Conservation (phyloP, 2,113 vertebrate species). For the Ictalurus punctatus region DNA sequence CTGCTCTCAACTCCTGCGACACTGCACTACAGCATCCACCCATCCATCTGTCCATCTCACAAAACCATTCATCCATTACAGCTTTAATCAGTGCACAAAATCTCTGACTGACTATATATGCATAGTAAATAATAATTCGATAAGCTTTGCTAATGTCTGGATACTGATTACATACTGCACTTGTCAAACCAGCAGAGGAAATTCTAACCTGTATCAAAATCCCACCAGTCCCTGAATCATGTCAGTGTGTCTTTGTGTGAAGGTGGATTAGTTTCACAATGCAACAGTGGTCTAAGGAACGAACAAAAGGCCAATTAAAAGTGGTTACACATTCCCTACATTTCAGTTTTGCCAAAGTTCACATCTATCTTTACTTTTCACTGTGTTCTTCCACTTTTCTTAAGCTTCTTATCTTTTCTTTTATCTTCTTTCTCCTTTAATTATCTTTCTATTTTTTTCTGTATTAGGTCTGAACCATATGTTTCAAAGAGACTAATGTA, state of each 20-base stretch:
- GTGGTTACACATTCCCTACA: neutral
- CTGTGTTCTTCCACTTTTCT: neutral
- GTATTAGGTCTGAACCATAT: slow-evolving; percentile 24
- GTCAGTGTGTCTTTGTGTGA: slow-evolving; percentile 11
- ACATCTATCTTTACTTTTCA: neutral
- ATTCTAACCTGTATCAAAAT: neutral
- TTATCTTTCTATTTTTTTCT: slow-evolving; percentile 19
- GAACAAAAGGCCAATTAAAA: slow-evolving; percentile 31
- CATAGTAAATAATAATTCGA: neutral
- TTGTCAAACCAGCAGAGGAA: neutral
- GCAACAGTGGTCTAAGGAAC: slow-evolving; percentile 12
- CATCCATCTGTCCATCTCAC: slow-evolving; percentile 45
- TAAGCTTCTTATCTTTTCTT: slow-evolving; percentile 4
- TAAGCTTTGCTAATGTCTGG: neutral
- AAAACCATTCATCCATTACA: slow-evolving; percentile 30
- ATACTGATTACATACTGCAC: neutral
- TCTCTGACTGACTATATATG: neutral
- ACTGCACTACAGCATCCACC: slow-evolving; percentile 35
- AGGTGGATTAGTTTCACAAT: neutral
- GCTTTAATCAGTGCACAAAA: neutral
- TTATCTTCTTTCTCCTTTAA: neutral
- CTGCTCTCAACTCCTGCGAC: slow-evolving; percentile 36
- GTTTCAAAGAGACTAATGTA: slow-evolving; percentile 36
- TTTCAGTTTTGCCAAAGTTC: slow-evolving; percentile 1
- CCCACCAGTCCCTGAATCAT: neutral